These are phyloP conservation scores for Stegodyphus dumicola DNA, from an alignment of 1,140 invertebrate species.

Conservation along the genomic window DNA sequence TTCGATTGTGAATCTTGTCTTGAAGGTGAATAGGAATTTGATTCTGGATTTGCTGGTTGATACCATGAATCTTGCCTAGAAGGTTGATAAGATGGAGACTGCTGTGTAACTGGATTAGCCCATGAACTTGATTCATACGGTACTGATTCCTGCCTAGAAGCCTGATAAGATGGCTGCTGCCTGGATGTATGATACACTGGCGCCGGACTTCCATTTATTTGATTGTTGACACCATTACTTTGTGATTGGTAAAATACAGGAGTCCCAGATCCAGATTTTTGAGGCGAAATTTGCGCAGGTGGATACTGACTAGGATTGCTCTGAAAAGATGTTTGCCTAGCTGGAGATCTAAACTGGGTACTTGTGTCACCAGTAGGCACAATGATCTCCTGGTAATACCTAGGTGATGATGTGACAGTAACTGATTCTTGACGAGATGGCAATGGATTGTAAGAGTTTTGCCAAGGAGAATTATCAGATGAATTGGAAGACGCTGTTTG, in stretches of 20 bases:
- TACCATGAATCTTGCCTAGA: conserved; percentile 33
- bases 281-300: conserved; percentile 27
- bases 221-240: conserved; percentile 25
- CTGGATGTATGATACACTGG: neutral
- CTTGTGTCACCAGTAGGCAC: conserved; percentile 14
- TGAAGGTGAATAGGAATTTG: neutral
- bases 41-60: conserved; percentile 15
- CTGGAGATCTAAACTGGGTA: conserved; percentile 22
- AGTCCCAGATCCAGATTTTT: neutral
- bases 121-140: conserved; percentile 17
- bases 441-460: neutral
- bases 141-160: conserved; percentile 25
- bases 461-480: neutral
- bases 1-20: conserved; percentile 5
- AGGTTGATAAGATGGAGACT: conserved; percentile 17
- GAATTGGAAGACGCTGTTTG: conserved; percentile 1
- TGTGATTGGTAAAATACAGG: conserved; percentile 29
- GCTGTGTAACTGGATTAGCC: neutral
- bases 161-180: neutral
- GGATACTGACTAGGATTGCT: conserved; percentile 42
- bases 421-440: conserved; percentile 33
- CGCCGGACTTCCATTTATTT: neutral
- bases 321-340: conserved; percentile 24
- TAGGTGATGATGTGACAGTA: conserved; percentile 8
- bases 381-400: conserved; percentile 39